phyloP scores from a whole-genome alignment of 1,140 invertebrate genomes.

The Lordiphosa collinella region DNA sequence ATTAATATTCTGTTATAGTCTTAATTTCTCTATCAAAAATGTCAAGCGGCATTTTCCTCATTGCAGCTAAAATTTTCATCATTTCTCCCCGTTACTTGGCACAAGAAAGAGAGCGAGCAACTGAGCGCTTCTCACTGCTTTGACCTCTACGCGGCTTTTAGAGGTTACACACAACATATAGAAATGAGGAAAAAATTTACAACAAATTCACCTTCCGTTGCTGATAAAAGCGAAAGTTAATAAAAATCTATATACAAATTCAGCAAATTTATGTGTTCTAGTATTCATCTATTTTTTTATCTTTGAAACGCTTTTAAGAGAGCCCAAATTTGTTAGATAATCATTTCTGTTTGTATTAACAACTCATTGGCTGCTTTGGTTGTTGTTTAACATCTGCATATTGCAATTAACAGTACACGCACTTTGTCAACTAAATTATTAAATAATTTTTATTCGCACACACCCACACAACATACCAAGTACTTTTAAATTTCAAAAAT shows the following conservation, averaged over 20 bases:
- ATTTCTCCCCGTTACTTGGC: too few relatives aligned
- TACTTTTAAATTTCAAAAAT: constrained; percentile 51
- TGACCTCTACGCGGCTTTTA: constrained; percentile 57
- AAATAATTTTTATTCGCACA: constrained; percentile 22
- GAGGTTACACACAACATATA: constrained; percentile 46
- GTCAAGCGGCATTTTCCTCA: constrained; percentile 18
- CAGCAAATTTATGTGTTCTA: neutral
- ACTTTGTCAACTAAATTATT: constrained; percentile 17
- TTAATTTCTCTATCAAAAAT: too few relatives aligned
- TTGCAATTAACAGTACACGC: constrained; percentile 3
- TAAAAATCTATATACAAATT: neutral
- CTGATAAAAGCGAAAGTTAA: constrained; percentile 10
- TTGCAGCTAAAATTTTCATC: constrained; percentile 5
- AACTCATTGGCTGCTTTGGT: neutral
- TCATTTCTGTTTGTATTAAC: constrained; percentile 1
- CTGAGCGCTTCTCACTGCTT: constrained; percentile 17
- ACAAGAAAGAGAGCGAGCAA: neutral
- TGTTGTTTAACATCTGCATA: neutral
- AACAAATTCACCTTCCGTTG: constrained; percentile 6
- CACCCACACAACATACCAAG: constrained; percentile 49
- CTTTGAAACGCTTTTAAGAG: neutral
- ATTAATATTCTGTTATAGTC: too few relatives aligned
- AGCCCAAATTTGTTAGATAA: constrained; percentile 57
- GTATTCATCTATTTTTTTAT: neutral
- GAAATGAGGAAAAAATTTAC: constrained; percentile 6